Percentiles rank a stretch among this genome's conserved stretches.
Conservation (phyloP, 2,888 invertebrate species). For the Nineta flava region DNA sequence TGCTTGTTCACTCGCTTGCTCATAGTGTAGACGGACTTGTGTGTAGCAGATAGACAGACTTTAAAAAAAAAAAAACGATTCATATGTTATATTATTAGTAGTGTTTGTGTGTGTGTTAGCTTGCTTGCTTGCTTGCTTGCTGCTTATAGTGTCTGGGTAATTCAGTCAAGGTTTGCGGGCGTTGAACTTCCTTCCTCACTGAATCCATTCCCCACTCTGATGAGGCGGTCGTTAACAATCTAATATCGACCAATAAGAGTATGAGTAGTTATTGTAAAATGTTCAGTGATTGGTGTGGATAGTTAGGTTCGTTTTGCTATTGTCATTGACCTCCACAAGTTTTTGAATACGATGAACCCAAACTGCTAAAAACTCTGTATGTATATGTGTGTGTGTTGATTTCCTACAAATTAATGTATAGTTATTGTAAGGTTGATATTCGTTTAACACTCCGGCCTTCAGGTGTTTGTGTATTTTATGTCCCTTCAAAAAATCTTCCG, state of each 20-base stretch:
- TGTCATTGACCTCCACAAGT: slow-evolving; percentile 70
- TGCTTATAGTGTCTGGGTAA: slow-evolving; percentile 38
- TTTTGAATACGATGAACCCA: slow-evolving; percentile 64
- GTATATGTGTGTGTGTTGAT: slow-evolving; percentile 22
- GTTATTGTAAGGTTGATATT: slow-evolving; percentile 7
- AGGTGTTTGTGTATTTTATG: slow-evolving; percentile 4
- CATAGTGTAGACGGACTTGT: too few species aligned
- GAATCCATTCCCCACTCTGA: slow-evolving; percentile 17
- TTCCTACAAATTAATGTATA: slow-evolving; percentile 9
- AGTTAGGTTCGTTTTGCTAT: slow-evolving; percentile 31
- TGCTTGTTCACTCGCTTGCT: not conserved
- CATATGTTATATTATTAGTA: not conserved
- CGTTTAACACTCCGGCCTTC: slow-evolving; percentile 5
- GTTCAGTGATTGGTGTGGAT: slow-evolving; percentile 33
- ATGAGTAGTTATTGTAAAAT: slow-evolving; percentile 29
- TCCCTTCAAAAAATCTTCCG: not conserved
- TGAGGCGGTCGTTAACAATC: slow-evolving; percentile 27
- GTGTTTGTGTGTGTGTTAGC: not conserved
- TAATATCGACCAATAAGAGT: slow-evolving; percentile 24
- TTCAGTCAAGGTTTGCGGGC: slow-evolving; percentile 76
- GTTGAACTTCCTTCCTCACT: slow-evolving; percentile 46
- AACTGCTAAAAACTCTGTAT: slow-evolving; percentile 13
- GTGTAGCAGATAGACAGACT: too few species aligned
- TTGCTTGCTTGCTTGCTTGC: too few species aligned
- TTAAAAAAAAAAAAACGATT: too few species aligned